These are phyloP conservation scores for Muscidifurax raptorellus DNA, from an alignment of 1,140 invertebrate species.

Conservation along the genomic window DNA sequence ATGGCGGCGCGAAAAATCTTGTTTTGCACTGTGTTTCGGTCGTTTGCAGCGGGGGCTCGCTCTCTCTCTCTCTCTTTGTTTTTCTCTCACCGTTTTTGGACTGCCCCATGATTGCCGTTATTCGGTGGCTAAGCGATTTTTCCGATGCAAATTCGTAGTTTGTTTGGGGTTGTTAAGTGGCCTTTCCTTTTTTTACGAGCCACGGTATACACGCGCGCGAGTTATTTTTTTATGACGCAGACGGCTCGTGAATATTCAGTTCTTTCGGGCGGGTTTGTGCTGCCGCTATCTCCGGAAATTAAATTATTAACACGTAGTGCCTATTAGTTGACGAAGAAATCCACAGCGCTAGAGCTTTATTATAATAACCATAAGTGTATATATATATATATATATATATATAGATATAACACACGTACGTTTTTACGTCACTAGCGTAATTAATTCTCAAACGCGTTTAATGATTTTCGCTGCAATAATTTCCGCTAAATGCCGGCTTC, in stretches of 20 bases:
- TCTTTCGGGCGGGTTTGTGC: background rate
- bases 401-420: too few species aligned
- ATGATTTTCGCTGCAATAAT: background rate
- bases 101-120: background rate
- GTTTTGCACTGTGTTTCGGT: constrained; percentile 20
- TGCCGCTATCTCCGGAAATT: background rate
- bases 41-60: background rate
- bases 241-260: background rate
- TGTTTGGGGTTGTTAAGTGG: background rate
- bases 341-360: background rate
- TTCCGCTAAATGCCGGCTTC: background rate
- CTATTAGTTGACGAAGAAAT: background rate
- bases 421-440: background rate
- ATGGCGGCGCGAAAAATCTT: constrained; percentile 9
- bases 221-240: background rate
- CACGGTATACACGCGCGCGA: too few species aligned
- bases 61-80: too few species aligned
- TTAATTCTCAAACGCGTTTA: background rate
- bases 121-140: background rate
- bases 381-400: too few species aligned
- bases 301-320: background rate
- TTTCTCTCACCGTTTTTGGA: too few species aligned
- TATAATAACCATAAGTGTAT: too few species aligned
- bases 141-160: background rate
- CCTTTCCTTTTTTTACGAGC: background rate